Conservation (phyloP, 2,113 vertebrate genomes). For the Semnopithecus entellus region DNA sequence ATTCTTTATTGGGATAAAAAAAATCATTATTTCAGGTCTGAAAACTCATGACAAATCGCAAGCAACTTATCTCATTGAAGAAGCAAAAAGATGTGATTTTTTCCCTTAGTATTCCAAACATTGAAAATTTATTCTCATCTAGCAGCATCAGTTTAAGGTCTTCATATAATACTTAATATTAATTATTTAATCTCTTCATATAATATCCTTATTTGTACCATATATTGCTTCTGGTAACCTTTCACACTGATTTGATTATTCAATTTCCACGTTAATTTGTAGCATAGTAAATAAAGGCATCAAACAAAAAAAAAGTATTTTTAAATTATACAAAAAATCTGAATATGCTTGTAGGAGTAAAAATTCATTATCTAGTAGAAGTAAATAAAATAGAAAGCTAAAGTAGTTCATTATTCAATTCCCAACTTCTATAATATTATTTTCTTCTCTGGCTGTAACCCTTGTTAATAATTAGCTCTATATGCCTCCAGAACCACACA, state of each 20-base stretch:
- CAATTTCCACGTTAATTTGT: not conserved
- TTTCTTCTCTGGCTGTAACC: not conserved
- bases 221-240: not conserved
- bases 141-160: not conserved
- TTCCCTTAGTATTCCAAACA: not conserved
- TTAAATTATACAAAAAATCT: not conserved
- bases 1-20: not conserved
- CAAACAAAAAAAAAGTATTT: not conserved
- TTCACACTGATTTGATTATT: not conserved
- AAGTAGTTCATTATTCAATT: not conserved
- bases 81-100: not conserved
- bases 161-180: not conserved
- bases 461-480: not conserved
- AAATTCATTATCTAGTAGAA: not conserved
- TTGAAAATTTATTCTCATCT: conserved; percentile 9
- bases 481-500: not conserved
- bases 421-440: not conserved
- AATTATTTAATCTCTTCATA: not conserved
- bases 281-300: not conserved
- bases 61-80: not conserved
- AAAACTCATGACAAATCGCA: not conserved
- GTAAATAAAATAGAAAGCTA: not conserved
- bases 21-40: not conserved
- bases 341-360: not conserved
- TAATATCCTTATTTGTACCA: not conserved